Conservation (phyloP, 2,888 invertebrate species). For the Ganaspis brasiliensis region DNA sequence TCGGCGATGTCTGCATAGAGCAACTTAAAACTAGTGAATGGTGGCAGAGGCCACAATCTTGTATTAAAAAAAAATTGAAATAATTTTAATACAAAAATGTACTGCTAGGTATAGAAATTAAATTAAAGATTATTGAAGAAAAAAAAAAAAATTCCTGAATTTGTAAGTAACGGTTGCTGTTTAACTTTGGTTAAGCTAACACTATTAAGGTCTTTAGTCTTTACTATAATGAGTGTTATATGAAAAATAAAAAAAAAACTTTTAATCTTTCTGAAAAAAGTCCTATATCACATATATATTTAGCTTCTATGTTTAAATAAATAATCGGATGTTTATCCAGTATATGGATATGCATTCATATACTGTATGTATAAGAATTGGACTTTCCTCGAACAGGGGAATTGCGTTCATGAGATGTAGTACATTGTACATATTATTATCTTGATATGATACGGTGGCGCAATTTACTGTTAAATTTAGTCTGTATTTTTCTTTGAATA, state of each 20-base stretch:
- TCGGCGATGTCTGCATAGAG: constrained; percentile 34
- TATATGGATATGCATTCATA: background rate
- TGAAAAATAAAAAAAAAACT: constrained; percentile 38
- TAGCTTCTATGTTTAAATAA: constrained; percentile 21
- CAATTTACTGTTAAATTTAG: constrained; percentile 77
- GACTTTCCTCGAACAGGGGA: constrained; percentile 26
- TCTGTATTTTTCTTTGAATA: constrained; percentile 78
- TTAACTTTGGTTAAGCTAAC: constrained; percentile 18
- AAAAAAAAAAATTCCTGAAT: constrained; percentile 14
- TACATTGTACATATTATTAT: constrained; percentile 75
- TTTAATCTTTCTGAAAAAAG: constrained; percentile 41
- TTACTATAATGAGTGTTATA: constrained; percentile 37
- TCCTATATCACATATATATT: constrained; percentile 37
- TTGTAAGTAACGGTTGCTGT: constrained; percentile 37
- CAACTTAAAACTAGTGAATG: background rate
- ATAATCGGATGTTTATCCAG: background rate
- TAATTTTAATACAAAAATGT: constrained; percentile 24
- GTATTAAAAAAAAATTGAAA: constrained; percentile 27
- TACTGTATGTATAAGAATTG: constrained; percentile 21
- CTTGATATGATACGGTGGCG: constrained; percentile 71
- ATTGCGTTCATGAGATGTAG: constrained; percentile 41
- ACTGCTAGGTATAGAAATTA: background rate
- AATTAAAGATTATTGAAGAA: background rate
- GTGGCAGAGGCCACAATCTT: constrained; percentile 22
- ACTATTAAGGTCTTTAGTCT: constrained; percentile 37